phyloP scores from a whole-genome alignment of 2,888 invertebrate species.

The Pelosia muscerda region DNA sequence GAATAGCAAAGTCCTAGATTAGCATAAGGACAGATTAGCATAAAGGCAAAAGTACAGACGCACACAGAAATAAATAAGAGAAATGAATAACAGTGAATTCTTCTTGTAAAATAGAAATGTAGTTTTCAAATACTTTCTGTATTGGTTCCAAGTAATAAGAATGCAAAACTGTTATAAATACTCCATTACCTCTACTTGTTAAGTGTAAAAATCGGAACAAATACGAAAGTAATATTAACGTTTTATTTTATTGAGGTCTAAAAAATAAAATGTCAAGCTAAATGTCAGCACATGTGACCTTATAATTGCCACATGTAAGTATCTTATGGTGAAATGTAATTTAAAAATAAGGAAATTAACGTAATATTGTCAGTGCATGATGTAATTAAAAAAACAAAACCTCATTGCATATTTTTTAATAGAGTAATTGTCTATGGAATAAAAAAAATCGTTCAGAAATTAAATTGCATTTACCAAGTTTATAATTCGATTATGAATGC shows the following conservation, averaged over 20 bases:
- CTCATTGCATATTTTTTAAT: neutral
- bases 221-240: constrained; percentile 27
- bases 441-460: neutral
- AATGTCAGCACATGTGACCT: constrained; percentile 42
- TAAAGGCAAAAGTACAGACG: too few relatives aligned
- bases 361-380: constrained; percentile 14
- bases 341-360: constrained; percentile 27
- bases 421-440: neutral
- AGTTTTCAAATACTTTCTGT: too few relatives aligned
- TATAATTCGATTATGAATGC: neutral
- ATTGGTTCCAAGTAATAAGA: too few relatives aligned
- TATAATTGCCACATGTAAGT: constrained; percentile 30
- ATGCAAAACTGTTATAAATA: neutral
- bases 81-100: too few relatives aligned
- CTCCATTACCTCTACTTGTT: constrained; percentile 7
- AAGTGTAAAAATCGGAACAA: constrained; percentile 42
- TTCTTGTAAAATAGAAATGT: too few relatives aligned
- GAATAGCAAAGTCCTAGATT: too few relatives aligned
- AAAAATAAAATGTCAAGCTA: constrained; percentile 40
- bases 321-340: constrained; percentile 13
- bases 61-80: too few relatives aligned
- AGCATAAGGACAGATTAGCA: too few relatives aligned
- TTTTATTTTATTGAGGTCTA: constrained; percentile 28
- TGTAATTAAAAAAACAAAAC: neutral
- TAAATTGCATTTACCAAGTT: neutral